phyloP scores from a whole-genome alignment of 2,888 invertebrate species.

The Eucriotettix oculatus region DNA sequence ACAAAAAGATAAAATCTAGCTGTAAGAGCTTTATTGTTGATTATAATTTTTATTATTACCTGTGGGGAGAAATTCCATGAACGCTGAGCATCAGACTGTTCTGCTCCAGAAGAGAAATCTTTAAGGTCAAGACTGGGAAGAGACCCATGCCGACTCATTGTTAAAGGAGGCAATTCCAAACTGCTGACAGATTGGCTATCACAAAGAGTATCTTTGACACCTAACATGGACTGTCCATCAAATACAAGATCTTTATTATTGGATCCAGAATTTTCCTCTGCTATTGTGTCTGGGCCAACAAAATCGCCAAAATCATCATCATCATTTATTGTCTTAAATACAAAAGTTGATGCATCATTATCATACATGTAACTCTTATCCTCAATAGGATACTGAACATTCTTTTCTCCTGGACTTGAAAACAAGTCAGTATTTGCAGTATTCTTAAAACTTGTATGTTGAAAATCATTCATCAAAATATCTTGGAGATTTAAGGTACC shows the following conservation, averaged over 20 bases:
- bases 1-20: too few relatives aligned
- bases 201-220: slow-evolving; percentile 1
- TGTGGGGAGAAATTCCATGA: slow-evolving; percentile 9
- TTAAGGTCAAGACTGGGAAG: slow-evolving; percentile 27
- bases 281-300: slow-evolving; percentile 11
- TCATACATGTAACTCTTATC: too few relatives aligned
- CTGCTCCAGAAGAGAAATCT: slow-evolving; percentile 22
- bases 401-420: too few relatives aligned
- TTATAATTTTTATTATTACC: slow-evolving; percentile 15
- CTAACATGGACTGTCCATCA: neutral
- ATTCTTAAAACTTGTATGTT: too few relatives aligned
- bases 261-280: slow-evolving; percentile 3
- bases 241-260: slow-evolving; percentile 1
- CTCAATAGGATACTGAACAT: too few relatives aligned
- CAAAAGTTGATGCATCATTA: neutral
- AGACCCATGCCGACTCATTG: slow-evolving; percentile 22
- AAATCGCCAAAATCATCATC: slow-evolving; percentile 16
- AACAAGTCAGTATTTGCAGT: too few relatives aligned
- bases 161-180: slow-evolving; percentile 23
- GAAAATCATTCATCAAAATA: too few relatives aligned
- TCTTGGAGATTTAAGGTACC: too few relatives aligned
- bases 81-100: slow-evolving; percentile 14
- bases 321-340: neutral
- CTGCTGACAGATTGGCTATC: slow-evolving; percentile 25
- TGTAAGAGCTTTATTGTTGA: too few relatives aligned